phyloP scores from a whole-genome alignment of 2,888 invertebrate species.

The Kuschelorhynchus macadamiae region DNA sequence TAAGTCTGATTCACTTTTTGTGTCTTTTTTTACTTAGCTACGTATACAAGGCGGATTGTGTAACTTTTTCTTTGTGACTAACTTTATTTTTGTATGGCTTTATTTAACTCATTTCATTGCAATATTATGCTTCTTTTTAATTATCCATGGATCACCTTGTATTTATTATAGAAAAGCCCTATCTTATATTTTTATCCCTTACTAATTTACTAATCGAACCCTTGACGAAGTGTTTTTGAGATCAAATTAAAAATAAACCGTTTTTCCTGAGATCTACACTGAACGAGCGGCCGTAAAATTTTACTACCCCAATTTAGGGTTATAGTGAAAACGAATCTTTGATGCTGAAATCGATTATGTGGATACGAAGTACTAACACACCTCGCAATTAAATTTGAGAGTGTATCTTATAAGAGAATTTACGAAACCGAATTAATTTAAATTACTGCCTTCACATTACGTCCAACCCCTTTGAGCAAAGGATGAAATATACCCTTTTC shows the following conservation, averaged over 20 bases:
- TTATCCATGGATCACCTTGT: too few relatives aligned
- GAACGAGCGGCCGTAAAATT: neutral
- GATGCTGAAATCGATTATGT: conserved; percentile 6
- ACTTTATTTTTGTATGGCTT: too few relatives aligned
- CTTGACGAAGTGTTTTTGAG: neutral
- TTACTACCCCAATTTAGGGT: conserved; percentile 6
- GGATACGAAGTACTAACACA: conserved; percentile 12
- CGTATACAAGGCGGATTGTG: too few relatives aligned
- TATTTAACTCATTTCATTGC: too few relatives aligned
- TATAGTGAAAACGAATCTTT: conserved; percentile 6
- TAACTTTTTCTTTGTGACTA: too few relatives aligned
- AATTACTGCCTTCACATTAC: conserved; percentile 1
- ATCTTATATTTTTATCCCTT: too few relatives aligned
- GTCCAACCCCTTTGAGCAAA: neutral
- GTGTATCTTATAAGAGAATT: conserved; percentile 4
- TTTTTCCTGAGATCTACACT: too few relatives aligned
- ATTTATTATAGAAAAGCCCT: too few relatives aligned
- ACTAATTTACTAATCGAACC: neutral
- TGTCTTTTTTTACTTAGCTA: too few relatives aligned
- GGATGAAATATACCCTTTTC: neutral
- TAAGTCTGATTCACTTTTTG: too few relatives aligned
- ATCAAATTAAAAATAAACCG: neutral
- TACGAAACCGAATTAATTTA: conserved; percentile 23
- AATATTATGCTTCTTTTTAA: too few relatives aligned
- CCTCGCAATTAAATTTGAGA: conserved; percentile 16